These are phyloP conservation scores for Neostethus bicornis DNA, from an alignment of 2,797 vertebrate genomes.

Conservation along the genomic window DNA sequence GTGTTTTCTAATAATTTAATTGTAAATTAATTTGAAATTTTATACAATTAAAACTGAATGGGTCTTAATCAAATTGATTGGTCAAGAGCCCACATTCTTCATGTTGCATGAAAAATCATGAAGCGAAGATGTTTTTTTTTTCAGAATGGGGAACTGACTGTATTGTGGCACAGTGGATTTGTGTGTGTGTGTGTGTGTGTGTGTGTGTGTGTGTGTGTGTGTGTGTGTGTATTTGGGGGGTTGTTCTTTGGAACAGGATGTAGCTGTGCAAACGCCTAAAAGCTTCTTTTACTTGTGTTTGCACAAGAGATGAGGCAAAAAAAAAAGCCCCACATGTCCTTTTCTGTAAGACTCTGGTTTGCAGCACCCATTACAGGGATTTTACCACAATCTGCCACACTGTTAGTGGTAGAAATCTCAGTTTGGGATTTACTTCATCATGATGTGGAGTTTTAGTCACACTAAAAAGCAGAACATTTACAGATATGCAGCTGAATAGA, in stretches of 20 bases:
- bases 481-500: constrained; percentile 31
- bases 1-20: too few relatives aligned
- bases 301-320: constrained; percentile 57
- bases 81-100: background rate
- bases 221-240: constrained; percentile 7
- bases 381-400: constrained; percentile 28
- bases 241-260: constrained; percentile 67
- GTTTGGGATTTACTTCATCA: constrained; percentile 26
- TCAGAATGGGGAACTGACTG: constrained; percentile 30
- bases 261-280: constrained; percentile 59
- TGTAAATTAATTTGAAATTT: too few relatives aligned
- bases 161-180: constrained; percentile 16
- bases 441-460: constrained; percentile 13
- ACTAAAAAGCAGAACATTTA: constrained; percentile 12
- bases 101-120: constrained; percentile 19
- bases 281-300: constrained; percentile 57
- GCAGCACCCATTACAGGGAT: constrained; percentile 9
- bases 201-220: constrained; percentile 7
- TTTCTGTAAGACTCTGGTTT: constrained; percentile 42
- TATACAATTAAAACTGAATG: too few relatives aligned
- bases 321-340: constrained; percentile 28
- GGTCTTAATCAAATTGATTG: background rate
- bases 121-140: constrained; percentile 21
- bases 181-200: constrained; percentile 7
- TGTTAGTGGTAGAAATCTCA: constrained; percentile 32